Evolutionary conservation across 2,888 invertebrate genomes (phyloP).

Genomic region (Theretra japonica): DNA sequence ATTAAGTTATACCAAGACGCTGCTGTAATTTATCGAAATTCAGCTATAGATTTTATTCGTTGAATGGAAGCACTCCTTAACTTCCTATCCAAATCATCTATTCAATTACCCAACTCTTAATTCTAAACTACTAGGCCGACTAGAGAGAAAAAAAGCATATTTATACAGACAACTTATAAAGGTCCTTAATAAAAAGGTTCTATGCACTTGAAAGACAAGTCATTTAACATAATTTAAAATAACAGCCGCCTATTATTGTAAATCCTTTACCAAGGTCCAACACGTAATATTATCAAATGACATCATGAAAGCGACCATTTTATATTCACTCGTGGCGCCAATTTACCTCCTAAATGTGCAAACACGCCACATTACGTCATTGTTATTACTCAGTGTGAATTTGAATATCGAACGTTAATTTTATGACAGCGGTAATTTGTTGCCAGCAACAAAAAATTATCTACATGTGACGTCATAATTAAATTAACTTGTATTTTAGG

Average conservation of each 20-base stretch:
- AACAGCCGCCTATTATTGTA: too few relatives aligned
- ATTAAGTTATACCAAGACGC: too few relatives aligned
- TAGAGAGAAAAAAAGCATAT: too few relatives aligned
- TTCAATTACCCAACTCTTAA: too few relatives aligned
- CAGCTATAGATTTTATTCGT: too few relatives aligned
- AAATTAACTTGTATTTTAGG: not conserved
- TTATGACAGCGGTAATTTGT: constrained; percentile 8
- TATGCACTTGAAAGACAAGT: too few relatives aligned
- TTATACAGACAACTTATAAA: too few relatives aligned
- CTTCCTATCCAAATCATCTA: too few relatives aligned
- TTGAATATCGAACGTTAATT: constrained; percentile 11
- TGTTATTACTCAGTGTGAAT: not conserved
- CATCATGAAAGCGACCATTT: constrained; percentile 26
- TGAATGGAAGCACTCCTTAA: too few relatives aligned
- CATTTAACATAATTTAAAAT: not conserved
- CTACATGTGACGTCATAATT: not conserved
- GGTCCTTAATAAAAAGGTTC: too few relatives aligned
- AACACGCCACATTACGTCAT: constrained; percentile 26
- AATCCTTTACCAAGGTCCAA: constrained; percentile 17
- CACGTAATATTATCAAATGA: constrained; percentile 22
- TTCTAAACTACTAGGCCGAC: too few relatives aligned
- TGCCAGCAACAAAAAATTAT: not conserved
- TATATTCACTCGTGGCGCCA: constrained; percentile 21
- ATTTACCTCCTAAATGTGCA: constrained; percentile 22
- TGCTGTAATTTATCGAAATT: too few relatives aligned